These are phyloP conservation scores for Proisotoma minuta DNA, from an alignment of 2,888 invertebrate genomes.

Conservation along the genomic window DNA sequence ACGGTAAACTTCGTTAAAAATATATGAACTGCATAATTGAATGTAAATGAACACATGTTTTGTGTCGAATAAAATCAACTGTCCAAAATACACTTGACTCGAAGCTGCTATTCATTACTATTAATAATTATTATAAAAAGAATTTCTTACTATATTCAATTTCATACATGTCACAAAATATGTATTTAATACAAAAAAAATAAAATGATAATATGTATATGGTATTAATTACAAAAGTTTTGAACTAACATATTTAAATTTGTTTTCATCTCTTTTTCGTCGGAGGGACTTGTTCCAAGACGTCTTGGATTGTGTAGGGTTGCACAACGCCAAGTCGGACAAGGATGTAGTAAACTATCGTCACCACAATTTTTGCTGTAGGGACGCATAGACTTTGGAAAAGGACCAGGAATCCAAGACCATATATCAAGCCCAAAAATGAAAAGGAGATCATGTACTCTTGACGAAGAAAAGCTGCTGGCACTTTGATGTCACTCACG, in stretches of 20 bases:
- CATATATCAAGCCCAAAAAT: constrained; percentile 39
- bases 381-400: constrained; percentile 40
- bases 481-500: constrained; percentile 32
- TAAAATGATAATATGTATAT: no score
- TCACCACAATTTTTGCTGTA: constrained; percentile 32
- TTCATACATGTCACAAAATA: no score
- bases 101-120: no score
- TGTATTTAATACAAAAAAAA: no score
- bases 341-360: constrained; percentile 24
- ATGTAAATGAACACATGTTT: no score
- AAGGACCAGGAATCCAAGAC: constrained; percentile 39
- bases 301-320: constrained; percentile 32
- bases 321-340: constrained; percentile 8
- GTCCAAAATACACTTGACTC: no score
- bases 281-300: constrained; percentile 39
- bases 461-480: constrained; percentile 29
- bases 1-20: no score
- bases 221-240: no score
- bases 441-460: constrained; percentile 42
- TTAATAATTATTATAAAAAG: no score
- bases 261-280: constrained; percentile 5
- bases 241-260: background rate
- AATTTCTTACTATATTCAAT: no score
- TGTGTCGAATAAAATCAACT: no score
- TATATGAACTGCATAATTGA: no score